Percentiles rank a stretch among this genome's conserved stretches.
Conservation (phyloP, 2,797 vertebrate species). For the Decapterus maruadsi region DNA sequence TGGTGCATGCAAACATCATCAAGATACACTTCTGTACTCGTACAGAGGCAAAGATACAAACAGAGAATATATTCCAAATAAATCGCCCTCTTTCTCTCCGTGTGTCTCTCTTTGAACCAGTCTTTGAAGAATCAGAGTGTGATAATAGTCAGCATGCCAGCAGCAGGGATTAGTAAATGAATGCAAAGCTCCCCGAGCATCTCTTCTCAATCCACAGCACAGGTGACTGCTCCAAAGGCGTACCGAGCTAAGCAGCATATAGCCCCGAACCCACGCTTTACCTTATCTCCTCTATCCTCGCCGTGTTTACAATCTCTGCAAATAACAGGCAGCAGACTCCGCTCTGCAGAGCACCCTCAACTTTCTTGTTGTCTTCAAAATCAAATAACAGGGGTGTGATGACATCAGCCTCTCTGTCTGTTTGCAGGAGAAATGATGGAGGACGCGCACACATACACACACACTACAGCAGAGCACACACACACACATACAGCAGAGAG, state of each 20-base stretch:
- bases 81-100: background rate
- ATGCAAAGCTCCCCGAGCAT: slow-evolving; percentile 61
- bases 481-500: background rate
- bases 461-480: background rate
- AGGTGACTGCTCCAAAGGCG: slow-evolving; percentile 51
- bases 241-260: slow-evolving; percentile 3
- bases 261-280: slow-evolving; percentile 4
- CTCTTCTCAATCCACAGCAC: slow-evolving; percentile 28
- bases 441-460: background rate
- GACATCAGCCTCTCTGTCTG: background rate
- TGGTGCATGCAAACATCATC: slow-evolving; percentile 1
- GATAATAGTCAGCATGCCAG: slow-evolving; percentile 55
- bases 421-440: background rate
- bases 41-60: slow-evolving; percentile 6
- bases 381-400: background rate
- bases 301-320: slow-evolving; percentile 16
- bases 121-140: slow-evolving; percentile 49
- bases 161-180: slow-evolving; percentile 64
- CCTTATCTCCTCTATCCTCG: slow-evolving; percentile 31
- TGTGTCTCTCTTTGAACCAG: slow-evolving; percentile 15
- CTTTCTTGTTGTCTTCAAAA: slow-evolving; percentile 1
- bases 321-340: background rate
- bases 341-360: background rate
- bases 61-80: background rate
- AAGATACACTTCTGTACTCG: background rate